Conservation (phyloP, 2,113 vertebrate genomes). For the Percina caprodes region DNA sequence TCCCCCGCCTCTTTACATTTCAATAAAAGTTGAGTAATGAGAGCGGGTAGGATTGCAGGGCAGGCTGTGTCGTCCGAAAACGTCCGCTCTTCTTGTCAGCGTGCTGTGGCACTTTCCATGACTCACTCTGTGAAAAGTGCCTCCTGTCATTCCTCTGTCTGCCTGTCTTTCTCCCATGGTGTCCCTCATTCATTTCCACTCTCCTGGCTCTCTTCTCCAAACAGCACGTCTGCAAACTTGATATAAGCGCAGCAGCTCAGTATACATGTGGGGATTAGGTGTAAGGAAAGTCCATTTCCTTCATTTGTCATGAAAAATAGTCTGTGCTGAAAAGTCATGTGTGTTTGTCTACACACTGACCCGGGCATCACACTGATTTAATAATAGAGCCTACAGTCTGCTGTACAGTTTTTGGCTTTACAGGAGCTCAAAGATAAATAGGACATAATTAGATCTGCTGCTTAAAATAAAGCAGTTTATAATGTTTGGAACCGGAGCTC, state of each 20-base stretch:
- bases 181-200: slow-evolving; percentile 45
- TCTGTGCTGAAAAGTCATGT: slow-evolving; percentile 31
- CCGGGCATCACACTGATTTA: slow-evolving; percentile 4
- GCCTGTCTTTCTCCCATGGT: slow-evolving; percentile 37
- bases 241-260: slow-evolving; percentile 35
- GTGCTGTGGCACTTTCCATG: slow-evolving; percentile 70
- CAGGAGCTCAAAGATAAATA: slow-evolving; percentile 8
- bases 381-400: slow-evolving; percentile 1
- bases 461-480: slow-evolving; percentile 6
- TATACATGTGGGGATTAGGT: slow-evolving; percentile 49
- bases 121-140: slow-evolving; percentile 72
- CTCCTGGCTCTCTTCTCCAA: slow-evolving; percentile 21
- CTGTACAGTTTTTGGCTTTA: slow-evolving; percentile 20
- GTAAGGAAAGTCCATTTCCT: slow-evolving; percentile 68
- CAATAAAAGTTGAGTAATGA: slow-evolving; percentile 77
- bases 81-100: slow-evolving; percentile 23
- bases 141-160: slow-evolving; percentile 61
- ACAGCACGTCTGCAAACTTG: slow-evolving; percentile 47
- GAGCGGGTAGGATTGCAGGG: slow-evolving; percentile 58
- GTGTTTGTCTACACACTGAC: slow-evolving; percentile 39
- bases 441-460: background rate
- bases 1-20: slow-evolving; percentile 59
- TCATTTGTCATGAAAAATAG: slow-evolving; percentile 45
- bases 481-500: slow-evolving; percentile 6
- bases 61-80: slow-evolving; percentile 30